These are phyloP conservation scores for Periophthalmodon schlosseri DNA, from an alignment of 2,113 vertebrate genomes.

Conservation along the genomic window DNA sequence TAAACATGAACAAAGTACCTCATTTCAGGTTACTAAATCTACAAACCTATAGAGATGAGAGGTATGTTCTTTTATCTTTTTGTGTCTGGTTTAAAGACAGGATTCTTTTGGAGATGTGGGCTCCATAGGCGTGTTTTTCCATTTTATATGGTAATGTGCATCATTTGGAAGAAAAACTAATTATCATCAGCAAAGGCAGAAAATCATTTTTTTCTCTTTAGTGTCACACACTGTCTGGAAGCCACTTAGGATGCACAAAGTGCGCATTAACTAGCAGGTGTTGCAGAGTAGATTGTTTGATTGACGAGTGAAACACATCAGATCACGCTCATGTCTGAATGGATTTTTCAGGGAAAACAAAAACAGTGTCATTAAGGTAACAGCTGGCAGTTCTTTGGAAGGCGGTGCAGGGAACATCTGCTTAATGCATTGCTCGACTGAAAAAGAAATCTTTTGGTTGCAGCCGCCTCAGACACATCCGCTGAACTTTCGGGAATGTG, in stretches of 20 bases:
- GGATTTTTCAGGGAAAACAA: constrained; percentile 13
- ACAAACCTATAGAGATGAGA: neutral
- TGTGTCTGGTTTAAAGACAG: neutral
- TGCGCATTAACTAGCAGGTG: constrained; percentile 19
- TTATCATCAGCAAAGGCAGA: constrained; percentile 6
- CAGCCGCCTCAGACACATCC: constrained; percentile 26
- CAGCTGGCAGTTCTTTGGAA: constrained; percentile 50
- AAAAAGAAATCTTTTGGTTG: constrained; percentile 15
- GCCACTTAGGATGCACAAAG: neutral
- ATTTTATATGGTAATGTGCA: neutral
- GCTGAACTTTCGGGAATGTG: constrained; percentile 16
- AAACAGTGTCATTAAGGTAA: constrained; percentile 21
- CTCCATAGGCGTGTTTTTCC: neutral
- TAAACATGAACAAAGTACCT: neutral
- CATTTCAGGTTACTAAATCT: neutral
- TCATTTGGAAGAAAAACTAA: constrained; percentile 15
- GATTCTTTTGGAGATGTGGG: neutral
- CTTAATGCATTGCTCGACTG: constrained; percentile 21
- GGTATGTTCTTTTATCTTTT: neutral
- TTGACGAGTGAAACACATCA: constrained; percentile 18
- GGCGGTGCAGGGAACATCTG: constrained; percentile 36
- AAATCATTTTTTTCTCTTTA: neutral
- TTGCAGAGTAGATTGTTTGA: constrained; percentile 16
- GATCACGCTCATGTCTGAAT: constrained; percentile 16
- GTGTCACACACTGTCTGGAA: constrained; percentile 10